Conservation (phyloP, 2,888 invertebrate genomes). For the Hypena proboscidalis region DNA sequence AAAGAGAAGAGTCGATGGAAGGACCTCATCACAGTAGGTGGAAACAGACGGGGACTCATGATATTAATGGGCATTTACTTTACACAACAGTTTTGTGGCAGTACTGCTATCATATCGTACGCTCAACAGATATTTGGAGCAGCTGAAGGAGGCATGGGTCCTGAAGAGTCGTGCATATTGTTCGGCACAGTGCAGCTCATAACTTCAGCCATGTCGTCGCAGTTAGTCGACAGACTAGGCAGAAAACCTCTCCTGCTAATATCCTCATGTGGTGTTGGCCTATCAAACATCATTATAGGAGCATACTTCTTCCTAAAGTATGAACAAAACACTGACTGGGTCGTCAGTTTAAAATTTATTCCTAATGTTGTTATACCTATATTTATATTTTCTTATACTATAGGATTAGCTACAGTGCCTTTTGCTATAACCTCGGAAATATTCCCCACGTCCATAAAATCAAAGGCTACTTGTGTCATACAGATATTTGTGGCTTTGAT, state of each 20-base stretch:
- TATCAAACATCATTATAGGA: constrained; percentile 82
- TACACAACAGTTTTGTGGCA: constrained; percentile 86
- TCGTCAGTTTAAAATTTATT: constrained; percentile 80
- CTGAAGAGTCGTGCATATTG: constrained; percentile 80
- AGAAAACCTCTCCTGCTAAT: constrained; percentile 85
- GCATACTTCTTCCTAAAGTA: constrained; percentile 84
- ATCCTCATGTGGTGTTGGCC: constrained; percentile 83
- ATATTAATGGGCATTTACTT: constrained; percentile 86
- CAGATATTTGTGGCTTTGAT: constrained; percentile 86
- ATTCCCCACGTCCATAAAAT: constrained; percentile 87
- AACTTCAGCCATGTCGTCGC: constrained; percentile 84
- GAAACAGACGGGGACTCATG: constrained; percentile 84
- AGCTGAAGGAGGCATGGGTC: constrained; percentile 76
- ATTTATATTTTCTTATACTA: constrained; percentile 86
- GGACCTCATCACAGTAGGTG: constrained; percentile 75
- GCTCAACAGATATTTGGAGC: constrained; percentile 87
- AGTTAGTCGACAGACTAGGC: constrained; percentile 86
- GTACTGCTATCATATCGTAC: constrained; percentile 85
- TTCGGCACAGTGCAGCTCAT: constrained; percentile 82
- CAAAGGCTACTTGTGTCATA: constrained; percentile 87
- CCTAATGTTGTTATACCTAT: constrained; percentile 85
- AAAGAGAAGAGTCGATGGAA: constrained; percentile 77
- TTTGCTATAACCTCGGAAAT: constrained; percentile 87
- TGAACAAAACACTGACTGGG: constrained; percentile 69
- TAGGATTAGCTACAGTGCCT: constrained; percentile 87